Evolutionary conservation across 2,888 invertebrate species (phyloP), one percentile per base, ranked within the genome.

Genomic region (Acleris holmiana): DNA sequence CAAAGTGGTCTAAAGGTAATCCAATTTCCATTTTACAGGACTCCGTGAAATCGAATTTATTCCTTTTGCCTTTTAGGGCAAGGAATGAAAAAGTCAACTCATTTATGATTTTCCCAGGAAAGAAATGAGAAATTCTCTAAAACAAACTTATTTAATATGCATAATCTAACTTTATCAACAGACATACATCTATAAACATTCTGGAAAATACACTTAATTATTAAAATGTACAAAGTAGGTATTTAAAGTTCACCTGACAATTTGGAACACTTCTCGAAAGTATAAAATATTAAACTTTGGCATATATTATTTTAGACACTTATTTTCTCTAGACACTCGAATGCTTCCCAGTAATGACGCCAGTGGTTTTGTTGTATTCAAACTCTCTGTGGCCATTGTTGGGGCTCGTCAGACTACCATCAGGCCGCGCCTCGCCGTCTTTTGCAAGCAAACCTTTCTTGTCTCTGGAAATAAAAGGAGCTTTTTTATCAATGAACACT

Each of bases 311-410:
- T 48, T 23, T 5, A 61, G 62, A 61, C 17, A 63, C 19, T 23
- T 8, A 44, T n/a, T 21, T 21, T 3, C 70, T 71, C 75, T 84
- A 91, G 59, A 92, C 91, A 46, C 87, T 78, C 72, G 91, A 91
- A 86, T 92, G 90, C 81, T 91, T 91, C 46, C 91, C 91, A 62
- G 91, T 91, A 67, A 92, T 88, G 67, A 86, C 77, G 60, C 91
- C 91, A 6, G 91, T 91, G 57, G 78, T 85, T 75, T 90, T 91
- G 74, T 91, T 89, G 75, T 91, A 91, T 72, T 89, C 87, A 67
- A 77, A 90, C 71, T 91, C 88, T 79, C 80, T 86, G 79, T 87
- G 89, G 18, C 85, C 85, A 73, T 86, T 86, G 78, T 83, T 77
- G 2, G 80, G 72, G 66, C 79, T 77, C 71, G 78, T 82, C 68